Conservation (phyloP, 2,113 vertebrate genomes). For the Psilopogon haemacephalus region DNA sequence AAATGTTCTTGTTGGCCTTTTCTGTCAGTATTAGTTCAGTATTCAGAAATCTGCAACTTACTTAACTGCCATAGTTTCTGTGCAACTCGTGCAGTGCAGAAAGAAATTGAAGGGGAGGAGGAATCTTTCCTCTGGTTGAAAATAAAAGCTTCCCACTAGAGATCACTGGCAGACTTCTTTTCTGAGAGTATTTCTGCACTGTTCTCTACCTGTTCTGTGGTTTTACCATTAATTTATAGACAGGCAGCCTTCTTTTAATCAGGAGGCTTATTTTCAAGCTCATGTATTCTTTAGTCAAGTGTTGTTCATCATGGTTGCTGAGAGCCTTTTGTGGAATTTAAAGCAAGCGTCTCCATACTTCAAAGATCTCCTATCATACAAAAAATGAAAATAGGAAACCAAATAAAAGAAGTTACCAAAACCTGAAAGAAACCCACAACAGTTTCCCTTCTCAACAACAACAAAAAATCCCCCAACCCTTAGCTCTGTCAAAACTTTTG, state of each 20-base stretch:
- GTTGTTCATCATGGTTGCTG: neutral
- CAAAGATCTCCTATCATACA: neutral
- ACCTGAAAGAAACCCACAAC: neutral
- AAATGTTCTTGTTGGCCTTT: neutral
- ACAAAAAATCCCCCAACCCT: neutral
- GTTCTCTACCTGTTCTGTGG: neutral
- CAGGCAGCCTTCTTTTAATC: neutral
- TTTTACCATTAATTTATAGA: neutral
- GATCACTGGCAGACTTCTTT: neutral
- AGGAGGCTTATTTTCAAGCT: neutral
- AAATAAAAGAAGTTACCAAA: neutral
- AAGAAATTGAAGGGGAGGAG: neutral
- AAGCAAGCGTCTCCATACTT: neutral
- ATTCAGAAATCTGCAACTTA: neutral
- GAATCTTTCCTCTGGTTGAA: neutral
- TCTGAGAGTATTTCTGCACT: neutral
- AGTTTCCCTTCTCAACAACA: neutral
- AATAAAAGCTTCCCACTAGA: neutral
- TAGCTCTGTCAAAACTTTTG: neutral
- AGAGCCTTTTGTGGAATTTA: neutral
- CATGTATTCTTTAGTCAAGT: accelerated
- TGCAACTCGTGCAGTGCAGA: neutral
- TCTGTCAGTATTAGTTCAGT: neutral
- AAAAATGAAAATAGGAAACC: neutral
- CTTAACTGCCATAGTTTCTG: neutral